These are phyloP conservation scores for Leptopilina boulardi DNA, from an alignment of 1,140 invertebrate species.

Conservation along the genomic window DNA sequence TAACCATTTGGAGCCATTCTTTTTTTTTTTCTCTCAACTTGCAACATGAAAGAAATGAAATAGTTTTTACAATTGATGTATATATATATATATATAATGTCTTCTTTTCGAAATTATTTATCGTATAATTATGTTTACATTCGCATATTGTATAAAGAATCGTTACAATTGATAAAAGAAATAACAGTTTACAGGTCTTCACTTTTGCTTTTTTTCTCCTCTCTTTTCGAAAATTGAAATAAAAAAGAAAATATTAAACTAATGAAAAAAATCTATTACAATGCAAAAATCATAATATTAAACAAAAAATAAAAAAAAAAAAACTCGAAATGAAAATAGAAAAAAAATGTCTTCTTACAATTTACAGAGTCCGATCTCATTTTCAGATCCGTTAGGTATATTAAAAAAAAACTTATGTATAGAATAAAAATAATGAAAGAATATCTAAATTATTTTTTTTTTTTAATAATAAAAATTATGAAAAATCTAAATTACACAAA, in stretches of 20 bases:
- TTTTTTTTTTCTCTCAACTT: not conserved
- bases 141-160: slow-evolving; percentile 40
- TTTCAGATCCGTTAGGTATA: not conserved
- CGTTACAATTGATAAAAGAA: slow-evolving; percentile 35
- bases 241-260: no score
- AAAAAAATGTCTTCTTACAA: not conserved
- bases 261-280: not conserved
- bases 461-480: not conserved
- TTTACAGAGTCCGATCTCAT: not conserved
- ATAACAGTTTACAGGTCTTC: slow-evolving; percentile 19
- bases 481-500: not conserved
- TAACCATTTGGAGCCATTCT: slow-evolving; percentile 54
- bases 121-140: slow-evolving; percentile 49
- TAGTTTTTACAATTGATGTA: slow-evolving; percentile 34
- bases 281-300: no score
- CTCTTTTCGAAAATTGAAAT: no score
- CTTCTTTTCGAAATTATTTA: slow-evolving; percentile 47
- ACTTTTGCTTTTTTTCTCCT: no score
- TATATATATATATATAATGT: slow-evolving; percentile 3
- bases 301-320: not conserved
- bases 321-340: not conserved
- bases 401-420: not conserved
- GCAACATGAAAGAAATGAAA: slow-evolving; percentile 37
- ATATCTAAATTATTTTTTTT: no score
- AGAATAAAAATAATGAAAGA: no score